phyloP scores from a whole-genome alignment of 2,113 vertebrate genomes.

The Pelecanoides urinatrix region DNA sequence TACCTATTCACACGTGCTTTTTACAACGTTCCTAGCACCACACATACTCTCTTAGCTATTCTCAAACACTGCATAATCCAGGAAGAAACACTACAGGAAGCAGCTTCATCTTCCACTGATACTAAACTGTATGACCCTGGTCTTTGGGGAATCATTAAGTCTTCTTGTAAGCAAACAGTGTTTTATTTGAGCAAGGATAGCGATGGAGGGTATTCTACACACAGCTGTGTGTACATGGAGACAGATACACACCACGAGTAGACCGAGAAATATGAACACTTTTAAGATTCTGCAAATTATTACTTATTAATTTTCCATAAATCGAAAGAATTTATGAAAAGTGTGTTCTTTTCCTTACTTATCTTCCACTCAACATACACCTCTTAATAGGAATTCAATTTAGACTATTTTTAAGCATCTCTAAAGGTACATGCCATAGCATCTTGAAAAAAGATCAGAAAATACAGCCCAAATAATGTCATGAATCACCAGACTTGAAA shows the following conservation, averaged over 20 bases:
- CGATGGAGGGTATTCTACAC: neutral
- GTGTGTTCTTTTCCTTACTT: neutral
- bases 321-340: neutral
- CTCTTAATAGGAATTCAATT: neutral
- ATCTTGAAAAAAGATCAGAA: neutral
- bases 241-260: neutral
- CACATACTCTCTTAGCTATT: neutral
- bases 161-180: neutral
- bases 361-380: neutral
- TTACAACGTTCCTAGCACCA: neutral
- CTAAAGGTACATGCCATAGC: neutral
- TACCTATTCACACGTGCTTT: neutral
- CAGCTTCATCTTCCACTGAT: neutral
- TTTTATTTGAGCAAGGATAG: slow-evolving; percentile 29
- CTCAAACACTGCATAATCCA: neutral
- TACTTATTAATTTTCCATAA: neutral
- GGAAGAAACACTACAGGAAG: neutral
- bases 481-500: neutral
- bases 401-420: slow-evolving; percentile 1
- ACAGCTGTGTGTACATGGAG: neutral
- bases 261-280: neutral
- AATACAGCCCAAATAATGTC: neutral
- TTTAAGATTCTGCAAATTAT: neutral
- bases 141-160: slow-evolving; percentile 21
- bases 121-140: neutral